phyloP scores from a whole-genome alignment of 23 tunicate genomes.

The Corella eumyota region DNA sequence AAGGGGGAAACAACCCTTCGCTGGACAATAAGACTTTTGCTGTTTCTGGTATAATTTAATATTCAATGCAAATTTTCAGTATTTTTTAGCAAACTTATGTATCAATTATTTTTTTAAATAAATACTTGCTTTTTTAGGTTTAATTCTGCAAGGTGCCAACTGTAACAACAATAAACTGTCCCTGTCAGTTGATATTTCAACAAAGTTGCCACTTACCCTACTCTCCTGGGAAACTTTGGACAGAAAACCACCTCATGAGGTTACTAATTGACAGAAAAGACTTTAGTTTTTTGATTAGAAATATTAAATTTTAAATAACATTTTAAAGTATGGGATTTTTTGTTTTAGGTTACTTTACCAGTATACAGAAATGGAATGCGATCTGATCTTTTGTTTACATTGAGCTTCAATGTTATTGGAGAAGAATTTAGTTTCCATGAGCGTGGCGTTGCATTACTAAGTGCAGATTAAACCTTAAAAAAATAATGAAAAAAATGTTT shows the following conservation, averaged over 20 bases:
- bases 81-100: neutral
- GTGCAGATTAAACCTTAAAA: constrained; percentile 93
- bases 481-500: no score
- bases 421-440: constrained; percentile 61
- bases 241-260: neutral
- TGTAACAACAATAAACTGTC: constrained; percentile 58
- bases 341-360: constrained; percentile 58
- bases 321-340: neutral
- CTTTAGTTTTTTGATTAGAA: neutral
- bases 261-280: neutral
- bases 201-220: constrained; percentile 59
- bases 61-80: neutral
- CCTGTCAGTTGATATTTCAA: constrained; percentile 53
- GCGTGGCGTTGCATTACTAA: constrained; percentile 82
- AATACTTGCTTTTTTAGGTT: constrained; percentile 20
- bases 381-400: constrained; percentile 82
- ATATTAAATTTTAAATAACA: neutral
- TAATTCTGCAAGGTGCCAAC: constrained; percentile 85
- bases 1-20: constrained; percentile 1
- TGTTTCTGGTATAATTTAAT: constrained; percentile 39
- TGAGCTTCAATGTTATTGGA: constrained; percentile 47
- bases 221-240: constrained; percentile 56
- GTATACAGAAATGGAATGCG: constrained; percentile 94
- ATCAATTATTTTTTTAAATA: constrained; percentile 2
- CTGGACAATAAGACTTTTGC: constrained; percentile 82